phyloP scores from a whole-genome alignment of 2,888 invertebrate genomes.

The Campoplex nolae region DNA sequence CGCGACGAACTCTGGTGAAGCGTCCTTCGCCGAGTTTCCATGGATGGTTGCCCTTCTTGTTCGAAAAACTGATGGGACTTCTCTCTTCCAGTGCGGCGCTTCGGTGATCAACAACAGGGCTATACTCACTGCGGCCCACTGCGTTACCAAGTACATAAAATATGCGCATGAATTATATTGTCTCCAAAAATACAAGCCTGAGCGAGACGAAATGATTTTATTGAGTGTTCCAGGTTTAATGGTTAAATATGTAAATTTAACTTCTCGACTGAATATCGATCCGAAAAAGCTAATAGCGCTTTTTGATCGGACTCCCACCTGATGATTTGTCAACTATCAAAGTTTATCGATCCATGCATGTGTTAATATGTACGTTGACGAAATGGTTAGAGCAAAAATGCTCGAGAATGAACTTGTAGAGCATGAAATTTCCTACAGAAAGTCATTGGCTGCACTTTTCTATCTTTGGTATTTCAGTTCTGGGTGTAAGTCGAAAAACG shows the following conservation, averaged over 20 bases:
- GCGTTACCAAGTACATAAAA: slow-evolving; percentile 84
- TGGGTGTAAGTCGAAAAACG: no score
- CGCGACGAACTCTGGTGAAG: slow-evolving; percentile 87
- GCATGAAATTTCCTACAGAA: no score
- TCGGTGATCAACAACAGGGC: slow-evolving; percentile 91
- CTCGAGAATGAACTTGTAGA: no score
- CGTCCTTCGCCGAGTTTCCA: slow-evolving; percentile 92
- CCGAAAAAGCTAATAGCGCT: background rate
- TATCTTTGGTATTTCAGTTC: no score
- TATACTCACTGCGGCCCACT: slow-evolving; percentile 93
- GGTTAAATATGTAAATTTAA: background rate
- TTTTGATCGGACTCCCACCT: background rate
- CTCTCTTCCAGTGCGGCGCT: slow-evolving; percentile 91
- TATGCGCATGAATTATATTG: background rate
- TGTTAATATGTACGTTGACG: no score
- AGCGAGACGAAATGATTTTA: background rate
- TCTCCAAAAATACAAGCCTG: background rate
- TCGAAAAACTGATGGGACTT: slow-evolving; percentile 84
- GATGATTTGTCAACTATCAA: background rate
- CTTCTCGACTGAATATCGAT: background rate
- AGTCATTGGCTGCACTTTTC: no score
- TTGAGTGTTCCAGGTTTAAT: background rate
- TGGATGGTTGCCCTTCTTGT: slow-evolving; percentile 92
- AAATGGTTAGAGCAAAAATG: no score
- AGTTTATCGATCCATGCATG: no score